Base-by-base conservation (phyloP, 2,888 invertebrate genomes). In the Octonoba sinensis region DNA sequence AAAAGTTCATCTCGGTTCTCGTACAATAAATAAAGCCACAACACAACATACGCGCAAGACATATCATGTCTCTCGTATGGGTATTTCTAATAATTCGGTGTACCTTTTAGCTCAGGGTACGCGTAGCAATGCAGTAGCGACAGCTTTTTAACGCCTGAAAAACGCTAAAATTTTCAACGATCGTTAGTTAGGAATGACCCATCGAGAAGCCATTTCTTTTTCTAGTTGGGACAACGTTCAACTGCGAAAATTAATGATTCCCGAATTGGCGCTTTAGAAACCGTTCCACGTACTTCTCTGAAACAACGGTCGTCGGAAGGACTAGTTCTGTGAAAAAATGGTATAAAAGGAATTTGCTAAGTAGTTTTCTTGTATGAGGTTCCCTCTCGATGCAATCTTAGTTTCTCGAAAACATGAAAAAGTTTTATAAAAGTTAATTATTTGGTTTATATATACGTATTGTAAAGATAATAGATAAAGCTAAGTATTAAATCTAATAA, bases 121-220 rank as follows among this genome's bases (percentile, higher is more conserved):
- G 70, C 57, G 16, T 47, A 47, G 49, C 62, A 77, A 77, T 70
- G 77, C 56, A 27, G 77, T 65, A 77, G 77, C 77, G 57, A 77
- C 77, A 20, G 57, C 64, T 70, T 77, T 71, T 77, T 64, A 69
- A 69, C 64, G 47, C 70, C 64, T 18, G 56, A 60, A 60, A 76
- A 76, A 76, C 76, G 62, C 76, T 76, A 69, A 77, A 77, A 70
- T 70, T 77, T 70, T 56, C 64, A 3, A 56, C 36, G 71, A 36
- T 57, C 46, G 51, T 70, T 70, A 57, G 57, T 57, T 57, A 57
- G 12, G 36, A 36, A 11, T n/a, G 49, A 66, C 12, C n/a, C 24
- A 16, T 51, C 20, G 12, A 18, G 36, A 18, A 24, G 20, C 27
- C 47, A 15, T 18, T 59, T 59, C 44, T 18, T 20, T 22, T 4